Conservation (phyloP, 2,113 vertebrate species). For the Motacilla alba region DNA sequence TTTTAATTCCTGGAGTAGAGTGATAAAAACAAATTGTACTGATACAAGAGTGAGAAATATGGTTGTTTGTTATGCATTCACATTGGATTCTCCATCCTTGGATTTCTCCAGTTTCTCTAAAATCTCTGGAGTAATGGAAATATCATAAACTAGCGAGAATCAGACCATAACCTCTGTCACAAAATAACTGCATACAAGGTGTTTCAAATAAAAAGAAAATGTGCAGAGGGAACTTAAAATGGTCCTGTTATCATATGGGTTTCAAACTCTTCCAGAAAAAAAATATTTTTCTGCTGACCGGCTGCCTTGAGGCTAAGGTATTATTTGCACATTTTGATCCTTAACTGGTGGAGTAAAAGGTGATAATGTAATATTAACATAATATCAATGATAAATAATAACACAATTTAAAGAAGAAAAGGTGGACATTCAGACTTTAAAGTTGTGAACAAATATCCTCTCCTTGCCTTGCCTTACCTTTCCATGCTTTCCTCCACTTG, state of each 20-base stretch:
- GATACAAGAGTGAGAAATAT: constrained; percentile 15
- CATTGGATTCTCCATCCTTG: background rate
- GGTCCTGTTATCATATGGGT: background rate
- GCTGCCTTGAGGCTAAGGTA: background rate
- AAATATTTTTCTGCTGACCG: background rate
- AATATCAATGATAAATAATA: background rate
- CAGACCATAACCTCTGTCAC: background rate
- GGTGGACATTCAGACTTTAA: background rate
- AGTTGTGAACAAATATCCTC: background rate
- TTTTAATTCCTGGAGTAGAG: constrained; percentile 49
- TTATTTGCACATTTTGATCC: background rate
- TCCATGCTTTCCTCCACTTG: background rate
- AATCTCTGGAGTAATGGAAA: background rate
- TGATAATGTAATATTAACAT: background rate
- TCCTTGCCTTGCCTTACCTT: background rate
- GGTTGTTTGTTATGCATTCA: background rate
- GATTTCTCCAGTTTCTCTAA: background rate
- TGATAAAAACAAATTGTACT: constrained; percentile 54
- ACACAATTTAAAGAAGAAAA: background rate
- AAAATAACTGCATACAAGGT: background rate
- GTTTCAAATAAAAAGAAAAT: background rate
- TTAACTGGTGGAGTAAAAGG: background rate
- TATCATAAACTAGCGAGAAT: background rate
- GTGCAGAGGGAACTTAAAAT: background rate
- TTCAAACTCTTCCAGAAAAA: background rate